Conservation (phyloP, 2,113 vertebrate genomes). For the Arenaria interpres region DNA sequence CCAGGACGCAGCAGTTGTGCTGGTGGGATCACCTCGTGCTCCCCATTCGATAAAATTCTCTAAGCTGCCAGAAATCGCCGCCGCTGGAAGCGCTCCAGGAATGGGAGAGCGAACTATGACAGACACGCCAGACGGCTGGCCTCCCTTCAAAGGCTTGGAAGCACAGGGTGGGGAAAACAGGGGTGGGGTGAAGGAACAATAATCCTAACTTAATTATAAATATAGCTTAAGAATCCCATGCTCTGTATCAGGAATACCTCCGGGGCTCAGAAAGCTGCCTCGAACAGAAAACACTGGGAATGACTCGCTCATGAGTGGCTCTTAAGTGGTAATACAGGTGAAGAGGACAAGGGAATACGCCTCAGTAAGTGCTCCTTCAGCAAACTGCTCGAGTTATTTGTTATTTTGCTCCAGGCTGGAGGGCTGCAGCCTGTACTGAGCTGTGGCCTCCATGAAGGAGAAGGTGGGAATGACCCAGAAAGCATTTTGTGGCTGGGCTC, state of each 20-base stretch:
- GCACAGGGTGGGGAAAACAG: not conserved
- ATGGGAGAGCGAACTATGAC: not conserved
- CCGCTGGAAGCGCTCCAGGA: not conserved
- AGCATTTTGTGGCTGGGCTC: not conserved
- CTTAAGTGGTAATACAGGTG: not conserved
- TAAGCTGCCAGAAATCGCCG: not conserved
- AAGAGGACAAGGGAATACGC: not conserved
- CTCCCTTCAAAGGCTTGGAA: slow-evolving; percentile 19
- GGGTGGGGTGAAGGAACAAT: slow-evolving; percentile 6
- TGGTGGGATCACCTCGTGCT: not conserved
- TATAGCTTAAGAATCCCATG: slow-evolving; percentile 1
- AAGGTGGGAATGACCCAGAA: not conserved
- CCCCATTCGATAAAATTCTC: rapidly evolving
- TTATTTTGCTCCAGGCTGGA: not conserved
- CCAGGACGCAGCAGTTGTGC: not conserved
- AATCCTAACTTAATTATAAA: slow-evolving; percentile 42
- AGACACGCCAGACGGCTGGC: not conserved
- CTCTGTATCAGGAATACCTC: not conserved
- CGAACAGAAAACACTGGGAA: not conserved
- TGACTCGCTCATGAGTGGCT: not conserved
- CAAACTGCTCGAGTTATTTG: not conserved
- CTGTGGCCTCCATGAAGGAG: not conserved
- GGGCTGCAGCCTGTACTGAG: rapidly evolving
- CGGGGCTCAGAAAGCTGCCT: slow-evolving; percentile 28
- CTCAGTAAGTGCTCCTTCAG: not conserved